Base-by-base conservation (phyloP, 2,888 invertebrate species). In the Agrotis segetum region DNA sequence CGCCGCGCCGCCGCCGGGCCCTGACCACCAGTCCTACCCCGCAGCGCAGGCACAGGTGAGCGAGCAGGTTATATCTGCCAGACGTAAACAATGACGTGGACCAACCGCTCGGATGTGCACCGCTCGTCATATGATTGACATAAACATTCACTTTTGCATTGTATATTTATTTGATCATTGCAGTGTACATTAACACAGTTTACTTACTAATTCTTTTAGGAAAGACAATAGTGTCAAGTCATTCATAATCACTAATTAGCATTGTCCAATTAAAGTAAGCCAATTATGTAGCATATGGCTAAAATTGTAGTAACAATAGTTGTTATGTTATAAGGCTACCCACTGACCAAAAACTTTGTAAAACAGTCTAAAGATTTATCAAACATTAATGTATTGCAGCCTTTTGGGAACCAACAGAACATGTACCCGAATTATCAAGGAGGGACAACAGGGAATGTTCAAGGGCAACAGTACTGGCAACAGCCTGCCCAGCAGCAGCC, bases 21-120 rank as follows among this genome's bases (percentile, higher is more conserved):
- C 90, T 78, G 95, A 91, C 71, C 92, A 89, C 81, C 92, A 90
- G 89, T 84, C 89, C 77, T 93, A 91, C 88, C 85, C 87, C 82
- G 89, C 92, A 71, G 86, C 92, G 77, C 95, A 95, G 93, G 91
- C 93, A 75, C 95, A 95, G 95, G 96, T 95, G 83, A 92, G 92
- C 61, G 68, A 82, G 74, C 89, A 91, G 90, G 92, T 92, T 93
- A 93, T 89, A 88, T 88, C 85, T 83, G 74, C 82, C 79, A 85
- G 90, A 93, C 91, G 91, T 94, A 93, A 94, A 95, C 93, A 95
- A 92, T 94, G 94, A 94, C 95, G 95, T 95, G 95, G 93, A 92
- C 87, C 83, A 82, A 89, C 85, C 71, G 76, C 70, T 62, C 72
- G 70, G 66, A 67, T 68, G 72, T 64, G 72, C 71, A 67, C 65